Evolutionary conservation across 2,888 invertebrate species (phyloP).

Genomic region (Platycheirus albimanus): DNA sequence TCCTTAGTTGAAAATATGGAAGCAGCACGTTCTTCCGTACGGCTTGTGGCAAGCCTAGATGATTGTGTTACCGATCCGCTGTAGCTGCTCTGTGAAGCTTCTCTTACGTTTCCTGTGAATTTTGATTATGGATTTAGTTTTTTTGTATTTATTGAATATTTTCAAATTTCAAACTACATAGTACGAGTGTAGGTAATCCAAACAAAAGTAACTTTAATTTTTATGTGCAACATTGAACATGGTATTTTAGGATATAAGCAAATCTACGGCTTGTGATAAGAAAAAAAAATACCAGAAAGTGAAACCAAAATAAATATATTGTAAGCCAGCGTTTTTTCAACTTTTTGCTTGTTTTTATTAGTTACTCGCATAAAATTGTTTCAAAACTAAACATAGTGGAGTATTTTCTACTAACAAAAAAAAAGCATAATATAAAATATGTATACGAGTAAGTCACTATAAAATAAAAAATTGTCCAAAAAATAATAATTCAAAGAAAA

Average conservation of each 20-base stretch:
- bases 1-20: conserved; percentile 58
- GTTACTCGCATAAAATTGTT: background rate
- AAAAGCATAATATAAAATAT: conserved; percentile 19
- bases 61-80: conserved; percentile 59
- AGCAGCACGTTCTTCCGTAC: conserved; percentile 51
- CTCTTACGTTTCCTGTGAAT: conserved; percentile 51
- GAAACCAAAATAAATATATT: conserved; percentile 3
- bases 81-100: conserved; percentile 59
- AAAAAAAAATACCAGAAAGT: background rate
- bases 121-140: background rate
- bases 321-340: conserved; percentile 29
- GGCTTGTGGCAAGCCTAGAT: conserved; percentile 47
- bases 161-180: conserved; percentile 8
- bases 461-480: background rate
- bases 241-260: conserved; percentile 34
- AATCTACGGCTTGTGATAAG: conserved; percentile 19
- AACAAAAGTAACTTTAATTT: background rate
- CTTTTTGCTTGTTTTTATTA: conserved; percentile 25
- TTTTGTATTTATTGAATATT: background rate
- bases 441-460: conserved; percentile 10
- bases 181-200: background rate
- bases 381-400: background rate
- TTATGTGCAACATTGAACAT: conserved; percentile 28
- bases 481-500: conserved; percentile 7
- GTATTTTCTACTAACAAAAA: background rate